Conservation (phyloP, 2,113 vertebrate genomes). For the Chloroceryle aenea region DNA sequence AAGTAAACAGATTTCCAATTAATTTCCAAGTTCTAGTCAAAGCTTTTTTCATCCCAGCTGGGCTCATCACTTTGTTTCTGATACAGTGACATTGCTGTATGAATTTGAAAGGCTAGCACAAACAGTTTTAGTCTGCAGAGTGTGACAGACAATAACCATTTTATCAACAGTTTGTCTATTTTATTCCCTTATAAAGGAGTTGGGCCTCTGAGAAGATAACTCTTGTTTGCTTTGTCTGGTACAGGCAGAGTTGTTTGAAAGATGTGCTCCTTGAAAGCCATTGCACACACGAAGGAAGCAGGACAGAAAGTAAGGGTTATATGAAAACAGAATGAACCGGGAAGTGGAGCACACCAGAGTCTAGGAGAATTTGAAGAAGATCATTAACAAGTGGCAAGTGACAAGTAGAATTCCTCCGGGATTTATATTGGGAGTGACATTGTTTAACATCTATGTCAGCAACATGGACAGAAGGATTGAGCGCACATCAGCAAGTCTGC, state of each 20-base stretch:
- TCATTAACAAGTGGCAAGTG: neutral
- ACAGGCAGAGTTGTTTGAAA: neutral
- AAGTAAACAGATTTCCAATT: constrained; percentile 11
- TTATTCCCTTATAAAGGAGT: neutral
- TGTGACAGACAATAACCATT: neutral
- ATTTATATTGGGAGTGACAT: neutral
- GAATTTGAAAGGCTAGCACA: neutral
- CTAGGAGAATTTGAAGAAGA: neutral
- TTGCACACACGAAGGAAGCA: neutral
- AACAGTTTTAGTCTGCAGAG: neutral
- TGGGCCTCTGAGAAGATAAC: neutral
- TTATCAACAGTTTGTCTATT: neutral
- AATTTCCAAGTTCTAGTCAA: neutral
- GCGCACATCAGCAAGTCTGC: neutral
- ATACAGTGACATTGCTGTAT: neutral
- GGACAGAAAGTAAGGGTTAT: neutral
- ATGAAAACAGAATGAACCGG: neutral
- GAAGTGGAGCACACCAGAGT: neutral
- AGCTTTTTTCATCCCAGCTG: neutral
- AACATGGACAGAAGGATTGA: neutral
- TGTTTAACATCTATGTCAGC: neutral
- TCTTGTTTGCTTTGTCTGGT: neutral
- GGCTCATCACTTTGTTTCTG: neutral
- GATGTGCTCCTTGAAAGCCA: neutral
- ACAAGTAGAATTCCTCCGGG: neutral